A percentile compares a stretch with the other conserved stretches of the same genome.
These are phyloP conservation scores for Philereme transversata DNA, from an alignment of 2,888 invertebrate species.

Conservation along the genomic window DNA sequence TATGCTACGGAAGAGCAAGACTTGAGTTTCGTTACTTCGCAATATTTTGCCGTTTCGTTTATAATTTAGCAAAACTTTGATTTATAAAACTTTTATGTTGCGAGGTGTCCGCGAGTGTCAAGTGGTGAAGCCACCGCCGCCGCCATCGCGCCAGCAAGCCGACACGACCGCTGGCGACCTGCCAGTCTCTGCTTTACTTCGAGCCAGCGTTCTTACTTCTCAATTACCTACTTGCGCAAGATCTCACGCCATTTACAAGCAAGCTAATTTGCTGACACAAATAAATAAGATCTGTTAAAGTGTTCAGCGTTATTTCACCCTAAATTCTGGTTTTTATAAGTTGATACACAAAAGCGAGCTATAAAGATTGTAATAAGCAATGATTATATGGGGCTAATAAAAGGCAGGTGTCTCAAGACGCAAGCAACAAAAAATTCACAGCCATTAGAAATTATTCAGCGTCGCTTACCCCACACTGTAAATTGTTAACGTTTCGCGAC, in stretches of 20 bases:
- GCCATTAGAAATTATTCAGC: too few relatives aligned
- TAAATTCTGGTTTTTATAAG: too few relatives aligned
- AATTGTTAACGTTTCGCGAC: conserved; percentile 24
- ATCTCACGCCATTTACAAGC: neutral
- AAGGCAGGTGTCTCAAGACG: too few relatives aligned
- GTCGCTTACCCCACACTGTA: conserved; percentile 1
- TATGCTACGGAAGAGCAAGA: too few relatives aligned
- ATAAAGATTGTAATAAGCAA: too few relatives aligned
- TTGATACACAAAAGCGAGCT: too few relatives aligned
- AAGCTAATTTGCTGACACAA: neutral
- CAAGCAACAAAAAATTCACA: too few relatives aligned
- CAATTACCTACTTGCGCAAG: neutral
- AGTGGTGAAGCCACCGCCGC: neutral
- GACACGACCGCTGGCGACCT: neutral
- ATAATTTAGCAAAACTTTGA: too few relatives aligned
- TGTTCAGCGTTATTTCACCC: neutral
- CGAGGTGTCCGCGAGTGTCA: neutral
- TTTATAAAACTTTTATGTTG: neutral
- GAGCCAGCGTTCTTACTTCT: neutral
- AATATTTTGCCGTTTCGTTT: too few relatives aligned
- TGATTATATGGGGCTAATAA: too few relatives aligned
- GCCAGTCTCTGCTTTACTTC: neutral
- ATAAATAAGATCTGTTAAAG: neutral
- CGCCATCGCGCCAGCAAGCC: neutral
- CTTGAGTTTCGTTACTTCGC: too few relatives aligned